These are phyloP conservation scores for Otus sunia DNA, from an alignment of 2,113 vertebrate genomes.

Conservation along the genomic window DNA sequence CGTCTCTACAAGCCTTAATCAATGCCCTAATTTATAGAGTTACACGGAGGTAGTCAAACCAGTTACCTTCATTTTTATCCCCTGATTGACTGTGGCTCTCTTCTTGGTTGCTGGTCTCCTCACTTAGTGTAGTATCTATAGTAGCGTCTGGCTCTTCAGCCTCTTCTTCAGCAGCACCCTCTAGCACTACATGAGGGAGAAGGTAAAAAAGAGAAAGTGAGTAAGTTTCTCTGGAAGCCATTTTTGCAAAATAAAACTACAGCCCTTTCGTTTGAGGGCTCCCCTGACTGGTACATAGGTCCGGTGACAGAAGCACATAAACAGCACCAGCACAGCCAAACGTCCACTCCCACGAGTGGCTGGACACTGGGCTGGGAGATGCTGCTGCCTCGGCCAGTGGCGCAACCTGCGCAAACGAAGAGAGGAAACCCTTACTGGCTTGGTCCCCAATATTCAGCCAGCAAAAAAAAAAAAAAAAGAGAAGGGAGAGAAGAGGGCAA, in stretches of 20 bases:
- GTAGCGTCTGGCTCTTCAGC: slow-evolving; percentile 36
- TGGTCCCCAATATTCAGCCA: neutral
- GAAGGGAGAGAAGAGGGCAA: neutral
- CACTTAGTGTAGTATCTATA: slow-evolving; percentile 3
- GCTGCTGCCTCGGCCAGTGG: neutral
- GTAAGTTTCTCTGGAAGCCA: neutral
- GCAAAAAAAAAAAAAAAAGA: neutral
- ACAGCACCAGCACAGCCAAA: neutral
- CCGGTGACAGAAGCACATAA: neutral
- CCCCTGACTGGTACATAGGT: neutral
- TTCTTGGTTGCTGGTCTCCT: slow-evolving; percentile 20
- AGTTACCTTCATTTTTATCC: slow-evolving; percentile 79
- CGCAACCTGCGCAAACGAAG: neutral
- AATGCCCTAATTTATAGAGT: neutral
- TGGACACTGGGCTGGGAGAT: neutral
- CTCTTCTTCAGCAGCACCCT: slow-evolving; percentile 61
- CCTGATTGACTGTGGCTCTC: slow-evolving; percentile 20
- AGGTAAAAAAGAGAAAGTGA: neutral
- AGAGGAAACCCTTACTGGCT: neutral
- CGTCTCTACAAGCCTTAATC: neutral
- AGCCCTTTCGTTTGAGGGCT: neutral
- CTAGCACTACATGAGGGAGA: slow-evolving; percentile 42
- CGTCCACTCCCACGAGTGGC: accelerated
- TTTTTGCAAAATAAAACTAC: neutral
- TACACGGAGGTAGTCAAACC: neutral